phyloP scores from a whole-genome alignment of 2,888 invertebrate species.

The Zeuzera pyrina region DNA sequence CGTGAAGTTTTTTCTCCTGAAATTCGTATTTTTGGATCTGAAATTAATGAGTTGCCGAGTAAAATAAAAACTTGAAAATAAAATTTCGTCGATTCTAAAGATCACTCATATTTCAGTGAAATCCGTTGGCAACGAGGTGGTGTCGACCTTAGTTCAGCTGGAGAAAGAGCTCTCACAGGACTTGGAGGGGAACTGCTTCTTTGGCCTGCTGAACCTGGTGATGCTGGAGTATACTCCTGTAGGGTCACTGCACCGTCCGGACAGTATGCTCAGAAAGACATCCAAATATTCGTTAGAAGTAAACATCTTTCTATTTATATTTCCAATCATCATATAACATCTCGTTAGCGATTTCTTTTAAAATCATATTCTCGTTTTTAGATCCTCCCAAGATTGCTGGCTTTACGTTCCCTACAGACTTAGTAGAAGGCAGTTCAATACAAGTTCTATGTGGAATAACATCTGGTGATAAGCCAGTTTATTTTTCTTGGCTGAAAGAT shows the following conservation, averaged over 20 bases:
- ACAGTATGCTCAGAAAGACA: slow-evolving; percentile 82
- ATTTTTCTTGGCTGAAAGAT: slow-evolving; percentile 80
- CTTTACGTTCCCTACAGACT: slow-evolving; percentile 85
- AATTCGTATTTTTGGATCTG: too few relatives aligned
- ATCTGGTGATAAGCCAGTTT: slow-evolving; percentile 80
- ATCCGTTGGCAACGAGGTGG: slow-evolving; percentile 61
- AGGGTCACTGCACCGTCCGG: slow-evolving; percentile 81
- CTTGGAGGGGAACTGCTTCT: slow-evolving; percentile 45
- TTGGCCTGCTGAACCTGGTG: slow-evolving; percentile 74
- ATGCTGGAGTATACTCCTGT: slow-evolving; percentile 86
- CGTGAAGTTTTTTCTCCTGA: too few relatives aligned
- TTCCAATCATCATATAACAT: too few relatives aligned
- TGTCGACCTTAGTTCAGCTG: slow-evolving; percentile 32
- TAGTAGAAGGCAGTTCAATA: slow-evolving; percentile 87
- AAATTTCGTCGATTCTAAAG: neutral
- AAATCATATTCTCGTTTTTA: too few relatives aligned
- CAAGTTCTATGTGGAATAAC: slow-evolving; percentile 87
- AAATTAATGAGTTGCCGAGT: too few relatives aligned
- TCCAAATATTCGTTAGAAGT: slow-evolving; percentile 83
- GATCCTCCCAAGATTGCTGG: slow-evolving; percentile 89
- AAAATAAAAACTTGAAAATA: slow-evolving; percentile 3
- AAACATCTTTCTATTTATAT: too few relatives aligned
- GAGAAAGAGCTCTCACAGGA: slow-evolving; percentile 39
- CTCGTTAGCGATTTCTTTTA: too few relatives aligned
- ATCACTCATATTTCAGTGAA: slow-evolving; percentile 45